Conservation (phyloP, 2,113 vertebrate genomes). For the Zapornia atra region DNA sequence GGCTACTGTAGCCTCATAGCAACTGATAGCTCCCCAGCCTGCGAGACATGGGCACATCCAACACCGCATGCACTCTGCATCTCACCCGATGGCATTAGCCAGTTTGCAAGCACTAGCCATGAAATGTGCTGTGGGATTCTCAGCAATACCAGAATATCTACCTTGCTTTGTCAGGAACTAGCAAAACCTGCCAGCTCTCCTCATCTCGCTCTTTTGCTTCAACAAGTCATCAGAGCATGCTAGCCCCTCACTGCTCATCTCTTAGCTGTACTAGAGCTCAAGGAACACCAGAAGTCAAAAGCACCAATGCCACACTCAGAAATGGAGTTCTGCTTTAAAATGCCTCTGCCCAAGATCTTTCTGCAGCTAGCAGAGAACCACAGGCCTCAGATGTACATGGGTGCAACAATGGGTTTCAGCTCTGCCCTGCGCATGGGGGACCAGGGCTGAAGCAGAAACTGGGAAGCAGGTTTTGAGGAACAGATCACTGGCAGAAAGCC, state of each 20-base stretch:
- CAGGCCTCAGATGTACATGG: neutral
- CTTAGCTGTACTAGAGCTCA: neutral
- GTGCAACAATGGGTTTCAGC: neutral
- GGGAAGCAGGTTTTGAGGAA: neutral
- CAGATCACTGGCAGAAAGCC: neutral
- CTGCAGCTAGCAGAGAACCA: neutral
- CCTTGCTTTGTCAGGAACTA: neutral
- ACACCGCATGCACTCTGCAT: fast-evolving
- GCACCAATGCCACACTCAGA: neutral
- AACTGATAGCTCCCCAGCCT: neutral
- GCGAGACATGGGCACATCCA: fast-evolving
- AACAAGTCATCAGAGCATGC: neutral
- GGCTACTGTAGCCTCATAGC: neutral
- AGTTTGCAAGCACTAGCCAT: fast-evolving
- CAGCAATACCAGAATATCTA: neutral
- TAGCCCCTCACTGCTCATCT: neutral
- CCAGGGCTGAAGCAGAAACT: neutral
- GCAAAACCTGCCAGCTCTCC: neutral
- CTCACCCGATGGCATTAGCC: fast-evolving
- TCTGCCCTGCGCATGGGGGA: fast-evolving
- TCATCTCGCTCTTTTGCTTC: neutral
- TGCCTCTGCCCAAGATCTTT: neutral
- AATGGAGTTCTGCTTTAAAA: neutral
- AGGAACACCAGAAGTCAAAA: neutral
- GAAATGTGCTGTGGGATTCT: fast-evolving